Base-by-base conservation (phyloP, 2,797 vertebrate species). In the Fistularia commersonii region DNA sequence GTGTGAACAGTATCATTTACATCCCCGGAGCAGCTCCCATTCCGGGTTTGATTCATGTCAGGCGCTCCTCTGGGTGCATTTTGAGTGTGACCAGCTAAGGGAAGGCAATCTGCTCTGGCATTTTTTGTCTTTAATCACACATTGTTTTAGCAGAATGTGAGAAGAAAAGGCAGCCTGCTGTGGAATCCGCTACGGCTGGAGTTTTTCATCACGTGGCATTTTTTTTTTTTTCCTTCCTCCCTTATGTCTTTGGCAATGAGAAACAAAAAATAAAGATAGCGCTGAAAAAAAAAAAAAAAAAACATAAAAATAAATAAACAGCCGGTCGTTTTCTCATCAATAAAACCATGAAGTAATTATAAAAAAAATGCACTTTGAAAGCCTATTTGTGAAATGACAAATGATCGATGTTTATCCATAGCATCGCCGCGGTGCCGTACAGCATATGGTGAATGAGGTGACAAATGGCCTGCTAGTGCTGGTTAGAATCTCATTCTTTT, bases 321-420 rank as follows among this genome's bases (percentile, higher is more conserved):
- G 76, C 66, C 68, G 54, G 79, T 72, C 81, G 82, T 76, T 85
- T 23, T 75, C 64, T 72, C 86, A 84, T 88, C 83, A 87, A 86
- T 84, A 84, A 87, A 86, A 81, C 79, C 80, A 80, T 82, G 74
- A 70, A 78, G 80, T 86, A 88, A 88, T 88, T 87, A 86, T 82
- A 81, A 77, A 81, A 84, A 84, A 79, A 81, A 78, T 23, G 23
- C 23, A 23, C 23, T 80, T 88, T 84, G 82, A 88, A 89, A 87
- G 83, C 77, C 80, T 87, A 88, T 88, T 89, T 89, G 81, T 61
- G 7, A 76, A 76, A 77, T 86, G 83, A 87, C 85, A 87, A 89
- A 87, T 85, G 74, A 87, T 88, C 84, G 83, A 89, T 89, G 84
- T 88, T 85, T 82, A 86, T 88, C 86, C 84, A 78, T 60, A 69